These are phyloP conservation scores for Zootoca vivipara DNA, from an alignment of 2,113 vertebrate species.

Conservation along the genomic window DNA sequence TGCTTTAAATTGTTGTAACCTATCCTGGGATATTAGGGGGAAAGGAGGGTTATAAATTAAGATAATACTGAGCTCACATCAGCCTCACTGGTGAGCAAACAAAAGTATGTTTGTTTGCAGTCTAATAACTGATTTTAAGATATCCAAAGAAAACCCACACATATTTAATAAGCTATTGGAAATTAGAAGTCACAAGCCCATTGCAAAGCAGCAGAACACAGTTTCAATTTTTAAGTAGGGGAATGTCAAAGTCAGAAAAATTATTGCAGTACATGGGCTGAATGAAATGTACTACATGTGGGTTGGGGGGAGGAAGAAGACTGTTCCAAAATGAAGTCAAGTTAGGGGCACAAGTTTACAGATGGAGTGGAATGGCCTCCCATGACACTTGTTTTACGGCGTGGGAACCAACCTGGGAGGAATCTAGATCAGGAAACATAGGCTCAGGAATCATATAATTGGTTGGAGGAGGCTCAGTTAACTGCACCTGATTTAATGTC, in stretches of 20 bases:
- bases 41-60: too few species aligned
- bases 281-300: conserved; percentile 49
- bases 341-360: conserved; percentile 48
- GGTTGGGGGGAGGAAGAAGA: conserved; percentile 22
- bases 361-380: conserved; percentile 68
- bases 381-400: conserved; percentile 33
- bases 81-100: background rate
- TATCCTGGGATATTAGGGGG: too few species aligned
- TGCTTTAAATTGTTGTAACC: too few species aligned
- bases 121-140: background rate
- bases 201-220: background rate
- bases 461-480: conserved; percentile 65
- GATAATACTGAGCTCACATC: background rate
- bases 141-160: background rate
- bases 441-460: conserved; percentile 71
- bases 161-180: background rate
- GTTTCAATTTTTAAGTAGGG: conserved; percentile 11
- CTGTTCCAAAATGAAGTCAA: conserved; percentile 42
- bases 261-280: conserved; percentile 30
- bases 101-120: background rate
- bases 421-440: conserved; percentile 70
- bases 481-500: conserved; percentile 75
- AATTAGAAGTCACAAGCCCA: background rate
- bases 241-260: background rate
- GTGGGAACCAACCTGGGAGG: conserved; percentile 76